phyloP scores from a whole-genome alignment of 2,888 invertebrate species.

The Arrhopalites spinosus region DNA sequence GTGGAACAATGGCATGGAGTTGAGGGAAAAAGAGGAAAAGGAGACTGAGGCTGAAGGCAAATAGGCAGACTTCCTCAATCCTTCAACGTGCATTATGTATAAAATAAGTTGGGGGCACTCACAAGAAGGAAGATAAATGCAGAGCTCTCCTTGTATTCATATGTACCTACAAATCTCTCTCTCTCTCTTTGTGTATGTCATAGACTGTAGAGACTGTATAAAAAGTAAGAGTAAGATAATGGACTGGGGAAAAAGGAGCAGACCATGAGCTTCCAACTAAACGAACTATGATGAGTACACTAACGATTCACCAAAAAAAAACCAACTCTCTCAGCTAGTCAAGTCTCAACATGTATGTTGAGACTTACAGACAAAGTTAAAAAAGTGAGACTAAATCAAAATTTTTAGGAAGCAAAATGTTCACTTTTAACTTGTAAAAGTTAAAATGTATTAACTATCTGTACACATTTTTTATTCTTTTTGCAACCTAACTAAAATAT shows the following conservation, averaged over 20 bases:
- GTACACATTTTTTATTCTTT: no score
- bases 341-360: no score
- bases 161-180: no score
- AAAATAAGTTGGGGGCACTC: not conserved
- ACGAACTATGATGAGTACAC: conserved; percentile 24
- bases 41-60: not conserved
- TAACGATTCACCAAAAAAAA: conserved; percentile 25
- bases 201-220: not conserved
- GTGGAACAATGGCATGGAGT: no score
- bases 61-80: not conserved
- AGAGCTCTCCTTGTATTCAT: no score
- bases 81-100: not conserved
- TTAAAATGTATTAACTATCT: no score
- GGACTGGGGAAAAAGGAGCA: conserved; percentile 17
- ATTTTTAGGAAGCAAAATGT: conserved; percentile 1
- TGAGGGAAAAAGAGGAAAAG: no score
- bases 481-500: no score
- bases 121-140: conserved; percentile 3
- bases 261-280: conserved; percentile 19
- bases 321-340: no score
- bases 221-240: conserved; percentile 13
- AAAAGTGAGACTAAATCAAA: conserved; percentile 24
- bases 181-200: no score
- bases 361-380: not conserved
- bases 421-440: no score